Evolutionary conservation across 2,113 vertebrate species (phyloP), one percentile per base, ranked within the genome.

Genomic region (Halichoeres trimaculatus): DNA sequence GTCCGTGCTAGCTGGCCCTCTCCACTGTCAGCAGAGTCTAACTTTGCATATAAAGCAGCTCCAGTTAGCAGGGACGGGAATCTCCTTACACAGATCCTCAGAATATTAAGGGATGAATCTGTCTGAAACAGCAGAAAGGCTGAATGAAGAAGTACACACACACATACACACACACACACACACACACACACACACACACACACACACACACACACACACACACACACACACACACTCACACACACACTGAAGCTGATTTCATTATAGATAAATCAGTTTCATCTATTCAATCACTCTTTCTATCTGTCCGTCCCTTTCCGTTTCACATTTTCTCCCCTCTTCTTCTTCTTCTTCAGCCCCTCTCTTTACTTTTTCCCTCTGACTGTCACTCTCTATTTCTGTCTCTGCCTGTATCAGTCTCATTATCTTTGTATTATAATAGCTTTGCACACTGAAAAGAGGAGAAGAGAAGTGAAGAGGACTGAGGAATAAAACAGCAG

Each of bases 251-350:
- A 57, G 82, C 88, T 88, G 91, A 92, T 92, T 90, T 85, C 91
- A 92, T 92, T 92, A 91, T 90, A 92, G 91, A 92, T 92, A 91
- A 91, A 91, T 90, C 88, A 77, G 58, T 86, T 90, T 90, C 85
- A 91, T 90, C 89, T 90, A 88, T 91, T 89, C 76, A 81, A 88
- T 90, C 83, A 80, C 75, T 74, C 60, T 81, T 66, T 80, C 77
- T 74, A 60, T 88, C 80, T 60, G 38, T 80, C 71, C 5, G 65
- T 47, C 74, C 70, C 65, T 48, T 75, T 87, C 79, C 70, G 80
- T 87, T 83, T 56, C 78, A 69, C 51, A 4, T 30, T 30, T 6
- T 6, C 30, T 30, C 17, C 52, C 43, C 50, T 19, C 43, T 50
- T 30, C 23, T 5, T 1, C 13, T 51, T 34, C 59, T 20, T 70